These are phyloP conservation scores for Callimorpha dominula DNA, from an alignment of 2,888 invertebrate species.

Conservation along the genomic window DNA sequence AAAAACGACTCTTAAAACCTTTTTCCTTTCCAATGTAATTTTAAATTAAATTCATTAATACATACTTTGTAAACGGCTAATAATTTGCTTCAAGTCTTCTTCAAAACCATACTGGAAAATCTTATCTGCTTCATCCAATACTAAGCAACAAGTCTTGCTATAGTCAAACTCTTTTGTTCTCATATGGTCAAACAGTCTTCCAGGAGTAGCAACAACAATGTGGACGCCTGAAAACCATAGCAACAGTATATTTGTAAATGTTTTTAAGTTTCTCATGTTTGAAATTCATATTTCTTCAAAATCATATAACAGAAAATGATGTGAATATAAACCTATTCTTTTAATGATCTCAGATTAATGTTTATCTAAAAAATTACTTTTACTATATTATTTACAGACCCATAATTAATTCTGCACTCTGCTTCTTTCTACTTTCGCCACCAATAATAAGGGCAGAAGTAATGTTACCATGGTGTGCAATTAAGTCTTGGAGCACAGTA, in stretches of 20 bases:
- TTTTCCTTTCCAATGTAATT: no score
- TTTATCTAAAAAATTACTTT: no score
- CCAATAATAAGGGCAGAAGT: conserved; percentile 97
- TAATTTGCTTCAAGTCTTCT: conserved; percentile 97
- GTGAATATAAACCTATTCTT: no score
- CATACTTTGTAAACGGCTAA: conserved; percentile 96
- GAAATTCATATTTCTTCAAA: no score
- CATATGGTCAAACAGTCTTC: conserved; percentile 97
- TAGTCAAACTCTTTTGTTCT: conserved; percentile 96
- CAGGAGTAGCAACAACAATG: conserved; percentile 97
- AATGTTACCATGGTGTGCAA: conserved; percentile 92
- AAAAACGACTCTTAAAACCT: not conserved
- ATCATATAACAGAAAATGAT: no score
- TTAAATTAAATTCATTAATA: conserved; percentile 38
- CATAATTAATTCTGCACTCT: conserved; percentile 93
- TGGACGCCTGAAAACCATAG: conserved; percentile 88
- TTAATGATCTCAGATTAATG: no score
- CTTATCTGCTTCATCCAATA: conserved; percentile 98
- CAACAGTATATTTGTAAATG: not conserved
- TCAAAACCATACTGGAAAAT: conserved; percentile 99
- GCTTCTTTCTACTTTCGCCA: conserved; percentile 94
- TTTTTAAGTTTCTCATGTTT: not conserved
- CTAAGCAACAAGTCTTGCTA: conserved; percentile 95
- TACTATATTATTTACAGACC: conserved; percentile 76
- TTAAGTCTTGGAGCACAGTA: conserved; percentile 95